Evolutionary conservation across 2,888 invertebrate genomes (phyloP), one percentile per base, ranked within the genome.

Genomic region (Micoletzkya japonica): DNA sequence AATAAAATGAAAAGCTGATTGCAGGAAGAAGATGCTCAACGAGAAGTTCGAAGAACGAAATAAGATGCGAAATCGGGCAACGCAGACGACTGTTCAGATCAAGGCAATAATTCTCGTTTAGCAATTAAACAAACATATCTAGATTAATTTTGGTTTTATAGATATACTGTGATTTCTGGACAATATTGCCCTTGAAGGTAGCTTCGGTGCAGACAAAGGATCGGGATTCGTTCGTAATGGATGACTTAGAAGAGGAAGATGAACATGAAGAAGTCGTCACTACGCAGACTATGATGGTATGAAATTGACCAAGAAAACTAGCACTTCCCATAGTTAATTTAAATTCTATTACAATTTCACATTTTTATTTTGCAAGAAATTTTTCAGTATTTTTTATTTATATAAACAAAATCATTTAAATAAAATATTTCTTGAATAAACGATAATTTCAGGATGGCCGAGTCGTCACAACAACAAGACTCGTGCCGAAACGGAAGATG

Each of bases 11-110:
- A 24, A 54, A 24, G 17, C 6, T 54, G 14, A 30, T 71, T 76
- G 17, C 60, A 74, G 71, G 37, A 74, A 73, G 52, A 77, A 78
- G 67, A 79, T 82, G 78, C 70, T 82, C 34, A 81, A 81, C 49
- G 80, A 82, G 56, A 81, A 80, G 50, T 77, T 80, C 34, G 78
- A 77, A 14, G 81, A 82, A 24, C 70, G 80, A 1, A 74, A 76
- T 4, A 77, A 78, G 58, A 78, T 83, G 80, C 69, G 81, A 26
- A 82, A 81, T 57, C 74, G 75, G 30, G 78, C 71, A 10, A 81
- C 80, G 4, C 83, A 83, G 59, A 78, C 77, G 32, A 75, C 70
- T 52, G 73, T 74, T 0, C 75, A 76, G 66, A 78, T 78, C 34
- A 76, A 75, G 67, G 78, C 54, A 54, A 24, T 54, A 10, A 54